phyloP scores from a whole-genome alignment of 2,888 invertebrate genomes.

The Polydrusus cervinus region DNA sequence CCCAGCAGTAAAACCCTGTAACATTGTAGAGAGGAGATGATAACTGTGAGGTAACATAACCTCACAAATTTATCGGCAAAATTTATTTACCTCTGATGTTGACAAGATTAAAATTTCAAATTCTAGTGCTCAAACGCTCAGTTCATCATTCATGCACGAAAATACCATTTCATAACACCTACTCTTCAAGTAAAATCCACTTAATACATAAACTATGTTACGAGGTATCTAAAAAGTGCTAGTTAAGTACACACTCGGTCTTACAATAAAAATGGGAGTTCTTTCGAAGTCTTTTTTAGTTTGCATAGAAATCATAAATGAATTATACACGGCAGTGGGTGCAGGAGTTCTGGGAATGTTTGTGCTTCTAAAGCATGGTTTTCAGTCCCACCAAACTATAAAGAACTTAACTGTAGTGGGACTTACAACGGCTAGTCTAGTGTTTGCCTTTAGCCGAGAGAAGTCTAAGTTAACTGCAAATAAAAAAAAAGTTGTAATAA shows the following conservation, averaged over 20 bases:
- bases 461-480: constrained; percentile 58
- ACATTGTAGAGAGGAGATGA: not conserved
- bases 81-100: constrained; percentile 31
- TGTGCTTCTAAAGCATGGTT: constrained; percentile 65
- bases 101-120: constrained; percentile 32
- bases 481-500: constrained; percentile 74
- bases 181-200: not conserved
- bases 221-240: constrained; percentile 1
- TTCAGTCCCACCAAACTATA: constrained; percentile 62
- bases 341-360: constrained; percentile 67
- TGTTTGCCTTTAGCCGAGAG: constrained; percentile 61
- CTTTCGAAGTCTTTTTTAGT: constrained; percentile 56
- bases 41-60: constrained; percentile 9
- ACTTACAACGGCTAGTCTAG: constrained; percentile 63
- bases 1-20: not conserved
- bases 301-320: constrained; percentile 67
- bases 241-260: not conserved
- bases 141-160: constrained; percentile 38
- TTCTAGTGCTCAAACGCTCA: constrained; percentile 31
- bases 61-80: constrained; percentile 20
- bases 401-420: constrained; percentile 63
- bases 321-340: constrained; percentile 66
- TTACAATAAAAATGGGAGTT: constrained; percentile 53
- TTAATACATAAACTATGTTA: not conserved
- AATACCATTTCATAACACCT: constrained; percentile 1